Evolutionary conservation across 2,888 invertebrate species (phyloP).

Genomic region (Cerastis leucographa): DNA sequence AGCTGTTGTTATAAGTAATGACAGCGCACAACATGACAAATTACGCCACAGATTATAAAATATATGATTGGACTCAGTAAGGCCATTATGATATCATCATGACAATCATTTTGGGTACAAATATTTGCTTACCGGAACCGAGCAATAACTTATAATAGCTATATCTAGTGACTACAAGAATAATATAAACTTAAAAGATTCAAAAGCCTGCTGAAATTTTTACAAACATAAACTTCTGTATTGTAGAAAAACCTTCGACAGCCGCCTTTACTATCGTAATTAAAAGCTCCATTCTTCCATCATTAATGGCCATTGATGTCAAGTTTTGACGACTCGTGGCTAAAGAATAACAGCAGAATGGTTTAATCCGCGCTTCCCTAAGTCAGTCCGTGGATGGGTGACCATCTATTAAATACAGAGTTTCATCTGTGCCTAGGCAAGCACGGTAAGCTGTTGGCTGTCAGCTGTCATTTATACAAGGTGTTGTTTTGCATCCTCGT

Average conservation of each 20-base stretch:
- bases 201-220: not conserved
- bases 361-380: too few relatives aligned
- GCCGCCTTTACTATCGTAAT: not conserved
- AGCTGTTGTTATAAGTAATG: slow-evolving; percentile 46
- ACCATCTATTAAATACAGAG: too few relatives aligned
- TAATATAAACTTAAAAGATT: not conserved
- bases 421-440: too few relatives aligned
- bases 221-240: too few relatives aligned
- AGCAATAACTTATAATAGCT: slow-evolving; percentile 3
- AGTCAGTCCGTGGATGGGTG: too few relatives aligned
- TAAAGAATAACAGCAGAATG: too few relatives aligned
- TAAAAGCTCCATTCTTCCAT: not conserved
- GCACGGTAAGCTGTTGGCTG: too few relatives aligned
- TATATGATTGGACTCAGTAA: slow-evolving; percentile 40
- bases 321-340: too few relatives aligned
- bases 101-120: slow-evolving; percentile 42
- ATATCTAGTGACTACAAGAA: not conserved
- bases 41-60: slow-evolving; percentile 58
- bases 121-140: slow-evolving; percentile 42
- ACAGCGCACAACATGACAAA: slow-evolving; percentile 32
- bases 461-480: too few relatives aligned
- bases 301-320: too few relatives aligned
- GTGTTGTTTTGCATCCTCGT: too few relatives aligned
- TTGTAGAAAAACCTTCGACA: too few relatives aligned
- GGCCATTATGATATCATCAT: slow-evolving; percentile 57